Evolutionary conservation across 1,140 invertebrate species (phyloP).

Genomic region (Bursaphelenchus mucronatus): DNA sequence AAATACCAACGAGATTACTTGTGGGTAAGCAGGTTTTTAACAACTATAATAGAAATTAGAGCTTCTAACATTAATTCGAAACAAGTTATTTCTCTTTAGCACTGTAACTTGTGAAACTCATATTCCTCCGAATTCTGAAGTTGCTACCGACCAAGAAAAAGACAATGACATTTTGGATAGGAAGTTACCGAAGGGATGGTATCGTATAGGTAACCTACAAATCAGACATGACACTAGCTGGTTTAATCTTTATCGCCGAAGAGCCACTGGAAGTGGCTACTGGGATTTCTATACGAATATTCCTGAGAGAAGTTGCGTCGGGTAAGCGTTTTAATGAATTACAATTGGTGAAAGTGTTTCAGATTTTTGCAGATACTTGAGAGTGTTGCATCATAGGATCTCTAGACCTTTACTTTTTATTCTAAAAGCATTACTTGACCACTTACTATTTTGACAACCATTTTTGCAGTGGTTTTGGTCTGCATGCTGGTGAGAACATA

Average conservation of each 20-base stretch:
- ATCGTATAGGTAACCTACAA: conserved; percentile 45
- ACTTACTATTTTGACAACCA: background rate
- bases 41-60: conserved; percentile 10
- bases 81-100: conserved; percentile 37
- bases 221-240: conserved; percentile 56
- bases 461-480: conserved; percentile 49
- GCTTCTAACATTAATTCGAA: background rate
- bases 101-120: conserved; percentile 54
- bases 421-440: background rate
- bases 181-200: conserved; percentile 53
- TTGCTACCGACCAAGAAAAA: no score
- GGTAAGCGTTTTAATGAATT: conserved; percentile 28
- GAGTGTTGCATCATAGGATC: no score
- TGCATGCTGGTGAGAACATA: conserved; percentile 59
- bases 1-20: conserved; percentile 54
- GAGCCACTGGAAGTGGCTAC: conserved; percentile 53
- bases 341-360: background rate
- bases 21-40: conserved; percentile 41
- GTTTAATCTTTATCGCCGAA: conserved; percentile 56
- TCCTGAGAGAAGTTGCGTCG: conserved; percentile 57
- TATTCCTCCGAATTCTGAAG: conserved; percentile 29
- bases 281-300: conserved; percentile 61
- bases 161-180: conserved; percentile 39
- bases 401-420: no score
- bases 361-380: background rate